Evolutionary conservation across 2,113 vertebrate genomes (phyloP).

Genomic region (Cyanoderma ruficeps): DNA sequence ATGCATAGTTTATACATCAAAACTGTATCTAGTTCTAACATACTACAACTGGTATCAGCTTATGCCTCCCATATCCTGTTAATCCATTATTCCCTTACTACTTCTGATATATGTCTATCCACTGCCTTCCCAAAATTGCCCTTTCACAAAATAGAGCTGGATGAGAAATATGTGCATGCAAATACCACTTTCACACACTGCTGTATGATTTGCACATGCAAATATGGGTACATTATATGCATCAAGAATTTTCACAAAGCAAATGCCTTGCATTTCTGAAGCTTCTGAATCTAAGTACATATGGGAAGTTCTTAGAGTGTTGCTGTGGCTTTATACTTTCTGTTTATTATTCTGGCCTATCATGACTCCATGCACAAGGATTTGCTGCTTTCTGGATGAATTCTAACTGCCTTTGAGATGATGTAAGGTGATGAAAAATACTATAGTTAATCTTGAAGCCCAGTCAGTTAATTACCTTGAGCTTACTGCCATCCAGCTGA

Average conservation of each 20-base stretch:
- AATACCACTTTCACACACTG: not conserved
- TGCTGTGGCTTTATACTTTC: not conserved
- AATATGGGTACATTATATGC: not conserved
- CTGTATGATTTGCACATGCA: not conserved
- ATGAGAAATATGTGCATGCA: not conserved
- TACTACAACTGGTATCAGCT: not conserved
- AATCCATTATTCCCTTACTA: not conserved
- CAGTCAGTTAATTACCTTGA: conserved; percentile 82
- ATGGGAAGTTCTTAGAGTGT: not conserved
- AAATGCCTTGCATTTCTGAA: not conserved
- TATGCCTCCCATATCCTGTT: not conserved
- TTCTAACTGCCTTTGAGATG: not conserved
- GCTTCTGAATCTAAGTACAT: not conserved
- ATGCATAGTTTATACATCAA: not conserved
- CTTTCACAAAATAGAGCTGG: not conserved
- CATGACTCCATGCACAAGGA: not conserved
- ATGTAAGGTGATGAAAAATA: not conserved
- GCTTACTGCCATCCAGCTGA: conserved; percentile 85
- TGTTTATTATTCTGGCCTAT: not conserved
- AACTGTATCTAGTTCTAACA: not conserved
- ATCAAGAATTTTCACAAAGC: not conserved
- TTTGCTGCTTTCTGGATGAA: not conserved
- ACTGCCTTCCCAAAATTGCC: not conserved
- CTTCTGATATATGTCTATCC: not conserved
- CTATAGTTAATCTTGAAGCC: not conserved